Evolutionary conservation across 2,797 vertebrate genomes (phyloP), one percentile per base, ranked within the genome.

Genomic region (Poeciliopsis turneri): DNA sequence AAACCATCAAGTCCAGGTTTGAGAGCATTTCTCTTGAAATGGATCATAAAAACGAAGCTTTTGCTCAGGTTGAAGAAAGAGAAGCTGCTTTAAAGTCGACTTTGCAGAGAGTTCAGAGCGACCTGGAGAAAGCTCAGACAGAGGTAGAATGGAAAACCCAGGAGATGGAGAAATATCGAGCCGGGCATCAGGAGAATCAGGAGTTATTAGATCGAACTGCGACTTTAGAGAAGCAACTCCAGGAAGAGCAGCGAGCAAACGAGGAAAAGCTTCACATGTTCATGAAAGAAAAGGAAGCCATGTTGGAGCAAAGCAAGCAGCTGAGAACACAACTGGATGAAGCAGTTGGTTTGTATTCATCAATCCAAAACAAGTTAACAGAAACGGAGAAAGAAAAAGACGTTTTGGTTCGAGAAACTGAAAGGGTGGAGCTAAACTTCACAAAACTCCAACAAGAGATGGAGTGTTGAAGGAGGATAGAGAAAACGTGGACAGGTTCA

Each of bases 381-480:
- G 0, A 93, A 85, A 84, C 84, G n/a, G 79, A 93, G 84, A 90
- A 87, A 51, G 84, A 93, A 84, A 82, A 86, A 86, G 76, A 11
- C 46, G 16, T 0, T 86, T 61, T 89, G 16, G 71, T 73, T 3
- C 30, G 75, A 11, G 82, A 92, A 39, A 82, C 91, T 2, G 87
- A 94, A 74, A 87, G 89, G 30, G 66, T 88, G 8, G 78, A 76
- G 12, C 28, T 76, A 5, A 80, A 72, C 28, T 87, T 82, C 68
- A 47, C 84, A 20, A 94, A 91, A 86, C 70, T 82, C 12, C 86
- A 92, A 25, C 82, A 2, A 9, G 86, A 88, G 64, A 83, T 96
- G 69, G 94, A 96, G 85, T 86, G 9, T 33, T 94, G 25, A 89
- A 88, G 46, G 86, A 68, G 82, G 95, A 97, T 82, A 95, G 94